A percentile compares a stretch with the other conserved stretches of the same genome.
phyloP scores from a whole-genome alignment of 2,797 vertebrate species.

The Linurgus olivaceus region DNA sequence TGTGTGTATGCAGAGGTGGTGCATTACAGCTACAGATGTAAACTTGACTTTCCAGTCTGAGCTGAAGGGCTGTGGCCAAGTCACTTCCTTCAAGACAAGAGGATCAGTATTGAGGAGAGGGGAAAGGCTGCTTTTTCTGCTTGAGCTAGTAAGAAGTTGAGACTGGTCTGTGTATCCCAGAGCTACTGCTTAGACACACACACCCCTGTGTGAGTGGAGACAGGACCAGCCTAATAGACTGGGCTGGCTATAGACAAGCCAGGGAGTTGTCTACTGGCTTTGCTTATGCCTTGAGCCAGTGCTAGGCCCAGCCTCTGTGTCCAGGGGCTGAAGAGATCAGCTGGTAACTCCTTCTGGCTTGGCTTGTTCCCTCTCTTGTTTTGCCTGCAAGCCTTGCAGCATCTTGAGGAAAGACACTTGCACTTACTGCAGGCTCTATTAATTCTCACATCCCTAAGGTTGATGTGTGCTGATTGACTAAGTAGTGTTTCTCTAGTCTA shows the following conservation, averaged over 20 bases:
- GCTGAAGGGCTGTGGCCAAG: not conserved
- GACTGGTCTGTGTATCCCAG: not conserved
- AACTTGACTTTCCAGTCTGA: not conserved
- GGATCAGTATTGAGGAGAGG: not conserved
- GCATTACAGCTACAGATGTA: not conserved
- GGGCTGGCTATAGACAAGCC: not conserved
- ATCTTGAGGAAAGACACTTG: not conserved
- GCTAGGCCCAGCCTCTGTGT: not conserved
- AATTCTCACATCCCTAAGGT: not conserved
- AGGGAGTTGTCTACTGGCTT: not conserved
- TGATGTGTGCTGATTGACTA: not conserved
- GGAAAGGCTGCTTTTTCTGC: not conserved
- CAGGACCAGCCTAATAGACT: rapidly evolving
- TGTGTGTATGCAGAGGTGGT: not conserved
- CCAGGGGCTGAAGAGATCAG: not conserved
- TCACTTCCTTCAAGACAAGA: not conserved
- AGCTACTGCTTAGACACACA: not conserved
- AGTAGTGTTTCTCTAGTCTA: not conserved
- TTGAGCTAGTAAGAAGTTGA: not conserved
- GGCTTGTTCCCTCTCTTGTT: not conserved
- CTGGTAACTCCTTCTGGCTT: not conserved
- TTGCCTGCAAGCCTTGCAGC: rapidly evolving
- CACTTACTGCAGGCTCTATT: not conserved
- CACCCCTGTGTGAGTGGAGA: not conserved
- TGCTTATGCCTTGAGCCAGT: not conserved